Percentiles rank a stretch among this genome's conserved stretches.
Conservation (phyloP, 1,140 invertebrate species). For the Drosophila ercepeae region DNA sequence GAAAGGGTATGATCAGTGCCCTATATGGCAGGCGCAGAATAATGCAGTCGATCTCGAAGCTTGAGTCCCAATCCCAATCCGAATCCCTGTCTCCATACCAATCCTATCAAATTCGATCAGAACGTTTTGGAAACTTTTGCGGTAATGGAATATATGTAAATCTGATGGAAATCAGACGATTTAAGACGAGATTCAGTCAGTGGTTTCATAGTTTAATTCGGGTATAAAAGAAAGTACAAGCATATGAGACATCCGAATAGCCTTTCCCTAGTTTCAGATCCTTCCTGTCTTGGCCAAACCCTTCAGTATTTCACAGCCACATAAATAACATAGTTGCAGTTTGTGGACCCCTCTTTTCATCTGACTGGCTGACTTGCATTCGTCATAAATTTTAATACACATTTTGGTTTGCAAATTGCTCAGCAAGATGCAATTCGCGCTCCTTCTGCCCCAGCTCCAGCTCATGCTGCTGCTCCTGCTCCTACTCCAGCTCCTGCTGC, state of each 20-base stretch:
- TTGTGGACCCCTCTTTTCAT: slow-evolving; percentile 25
- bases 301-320: slow-evolving; percentile 27
- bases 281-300: slow-evolving; percentile 20
- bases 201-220: not conserved
- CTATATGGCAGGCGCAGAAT: slow-evolving; percentile 39
- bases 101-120: slow-evolving; percentile 3
- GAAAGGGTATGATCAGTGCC: slow-evolving; percentile 43
- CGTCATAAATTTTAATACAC: slow-evolving; percentile 82
- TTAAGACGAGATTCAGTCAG: slow-evolving; percentile 17
- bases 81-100: not conserved
- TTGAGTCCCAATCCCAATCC: not conserved
- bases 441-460: slow-evolving; percentile 4
- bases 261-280: no score
- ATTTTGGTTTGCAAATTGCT: slow-evolving; percentile 82
- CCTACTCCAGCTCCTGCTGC: not conserved
- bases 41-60: slow-evolving; percentile 18
- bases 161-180: slow-evolving; percentile 35
- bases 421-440: slow-evolving; percentile 73
- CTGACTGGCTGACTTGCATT: slow-evolving; percentile 59
- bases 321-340: slow-evolving; percentile 54
- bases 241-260: no score
- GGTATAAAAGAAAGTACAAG: not conserved
- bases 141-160: slow-evolving; percentile 53
- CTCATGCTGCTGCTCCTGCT: slow-evolving; percentile 1
- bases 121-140: slow-evolving; percentile 35